Evolutionary conservation across 1,140 invertebrate species (phyloP).

Genomic region (Drosophila santomea): DNA sequence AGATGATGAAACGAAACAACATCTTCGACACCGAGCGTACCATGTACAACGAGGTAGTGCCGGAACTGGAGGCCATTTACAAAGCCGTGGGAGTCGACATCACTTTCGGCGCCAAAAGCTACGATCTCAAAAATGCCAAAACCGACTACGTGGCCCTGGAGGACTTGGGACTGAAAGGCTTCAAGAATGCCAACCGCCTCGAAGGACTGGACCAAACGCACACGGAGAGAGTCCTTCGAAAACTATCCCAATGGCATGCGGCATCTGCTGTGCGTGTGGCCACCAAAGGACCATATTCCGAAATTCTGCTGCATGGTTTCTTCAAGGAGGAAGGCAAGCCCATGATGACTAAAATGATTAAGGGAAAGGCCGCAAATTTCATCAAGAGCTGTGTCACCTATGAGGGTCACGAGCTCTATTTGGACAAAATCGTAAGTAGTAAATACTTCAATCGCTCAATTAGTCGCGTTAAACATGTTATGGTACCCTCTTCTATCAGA

Average conservation of each 20-base stretch:
- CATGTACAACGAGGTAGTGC: conserved; percentile 63
- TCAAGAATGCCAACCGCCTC: conserved; percentile 85
- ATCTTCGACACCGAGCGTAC: conserved; percentile 56
- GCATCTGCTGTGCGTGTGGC: conserved; percentile 79
- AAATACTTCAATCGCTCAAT: not conserved
- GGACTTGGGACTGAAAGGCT: conserved; percentile 85
- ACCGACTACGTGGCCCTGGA: conserved; percentile 85
- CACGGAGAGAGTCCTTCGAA: conserved; percentile 85
- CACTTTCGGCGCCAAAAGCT: conserved; percentile 56
- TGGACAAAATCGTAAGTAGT: conserved; percentile 58
- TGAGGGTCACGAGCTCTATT: conserved; percentile 51
- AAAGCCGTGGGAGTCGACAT: conserved; percentile 69
- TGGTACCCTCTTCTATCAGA: conserved; percentile 13
- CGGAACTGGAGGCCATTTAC: conserved; percentile 73
- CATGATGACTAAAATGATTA: conserved; percentile 53
- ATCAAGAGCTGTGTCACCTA: conserved; percentile 43
- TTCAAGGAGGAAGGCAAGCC: conserved; percentile 52
- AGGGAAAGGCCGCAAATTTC: conserved; percentile 32
- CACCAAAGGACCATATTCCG: conserved; percentile 84
- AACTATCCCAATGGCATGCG: conserved; percentile 87
- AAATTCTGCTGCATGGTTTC: conserved; percentile 16
- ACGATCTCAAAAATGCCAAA: conserved; percentile 45
- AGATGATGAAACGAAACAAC: conserved; percentile 42
- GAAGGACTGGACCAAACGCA: conserved; percentile 86
- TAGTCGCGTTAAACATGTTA: not conserved